Conservation (phyloP, 2,888 invertebrate species). For the Eubasilissa splendida region DNA sequence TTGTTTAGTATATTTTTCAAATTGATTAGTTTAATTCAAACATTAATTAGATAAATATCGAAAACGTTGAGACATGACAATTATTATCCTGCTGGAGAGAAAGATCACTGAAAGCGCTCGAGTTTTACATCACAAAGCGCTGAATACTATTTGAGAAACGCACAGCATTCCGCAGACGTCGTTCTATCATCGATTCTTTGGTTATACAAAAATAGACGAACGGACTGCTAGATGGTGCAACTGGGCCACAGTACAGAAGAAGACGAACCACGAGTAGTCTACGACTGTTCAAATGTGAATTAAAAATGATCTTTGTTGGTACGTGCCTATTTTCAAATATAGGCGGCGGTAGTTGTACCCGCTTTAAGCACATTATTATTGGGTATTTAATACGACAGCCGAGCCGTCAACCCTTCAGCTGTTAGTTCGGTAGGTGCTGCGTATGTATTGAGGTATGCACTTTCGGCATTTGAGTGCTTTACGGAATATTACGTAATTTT, state of each 20-base stretch:
- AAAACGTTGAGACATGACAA: too few relatives aligned
- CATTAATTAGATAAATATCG: too few relatives aligned
- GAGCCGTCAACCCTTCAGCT: conserved; percentile 9
- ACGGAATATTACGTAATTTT: too few relatives aligned
- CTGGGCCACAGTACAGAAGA: not conserved
- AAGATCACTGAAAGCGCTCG: too few relatives aligned
- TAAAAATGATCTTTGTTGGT: not conserved
- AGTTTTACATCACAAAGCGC: not conserved
- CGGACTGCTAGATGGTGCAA: not conserved
- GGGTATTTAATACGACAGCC: not conserved
- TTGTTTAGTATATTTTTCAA: too few relatives aligned
- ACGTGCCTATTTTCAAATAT: conserved; percentile 1
- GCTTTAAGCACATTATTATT: not conserved
- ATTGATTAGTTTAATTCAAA: too few relatives aligned
- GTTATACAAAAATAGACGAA: not conserved
- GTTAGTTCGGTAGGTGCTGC: not conserved
- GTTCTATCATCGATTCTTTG: not conserved
- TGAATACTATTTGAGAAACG: conserved; percentile 19
- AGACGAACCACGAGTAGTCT: not conserved
- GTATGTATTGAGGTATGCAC: too few relatives aligned
- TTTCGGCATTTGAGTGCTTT: too few relatives aligned
- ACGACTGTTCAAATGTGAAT: not conserved
- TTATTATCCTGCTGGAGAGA: too few relatives aligned
- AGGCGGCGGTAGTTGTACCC: not conserved
- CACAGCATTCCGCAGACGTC: conserved; percentile 2